Evolutionary conservation across 2,113 vertebrate species (phyloP).

Genomic region (Ictalurus punctatus): DNA sequence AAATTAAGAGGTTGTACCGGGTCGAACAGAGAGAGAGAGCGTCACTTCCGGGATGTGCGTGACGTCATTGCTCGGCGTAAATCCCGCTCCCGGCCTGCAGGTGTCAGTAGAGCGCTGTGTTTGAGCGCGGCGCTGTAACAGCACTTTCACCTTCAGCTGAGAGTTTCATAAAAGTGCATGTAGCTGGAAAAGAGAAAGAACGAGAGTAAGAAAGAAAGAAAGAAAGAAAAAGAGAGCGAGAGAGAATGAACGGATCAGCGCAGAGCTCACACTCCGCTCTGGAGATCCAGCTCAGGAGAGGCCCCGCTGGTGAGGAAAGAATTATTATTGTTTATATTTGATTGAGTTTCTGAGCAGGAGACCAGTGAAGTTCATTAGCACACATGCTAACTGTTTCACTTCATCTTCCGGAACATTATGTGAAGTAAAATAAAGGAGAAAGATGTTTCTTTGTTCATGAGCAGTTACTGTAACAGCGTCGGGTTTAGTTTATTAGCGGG

Average conservation of each 20-base stretch:
- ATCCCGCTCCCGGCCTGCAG: background rate
- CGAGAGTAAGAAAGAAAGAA: background rate
- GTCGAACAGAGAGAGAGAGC: too few relatives aligned
- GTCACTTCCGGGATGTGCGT: background rate
- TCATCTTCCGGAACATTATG: background rate
- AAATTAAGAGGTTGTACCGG: too few relatives aligned
- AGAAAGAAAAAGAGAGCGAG: background rate
- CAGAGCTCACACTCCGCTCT: constrained; percentile 30
- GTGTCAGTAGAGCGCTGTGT: background rate
- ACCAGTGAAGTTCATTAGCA: background rate
- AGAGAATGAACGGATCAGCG: constrained; percentile 71
- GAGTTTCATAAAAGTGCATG: background rate
- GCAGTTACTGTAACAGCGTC: background rate
- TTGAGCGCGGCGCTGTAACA: too few relatives aligned
- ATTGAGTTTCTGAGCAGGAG: background rate
- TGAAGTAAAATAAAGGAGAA: background rate
- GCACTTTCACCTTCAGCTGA: too few relatives aligned
- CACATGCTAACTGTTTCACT: background rate
- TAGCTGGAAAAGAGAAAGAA: background rate
- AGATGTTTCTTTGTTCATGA: background rate
- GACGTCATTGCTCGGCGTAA: background rate
- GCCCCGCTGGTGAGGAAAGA: constrained; percentile 64
- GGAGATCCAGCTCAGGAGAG: constrained; percentile 69
- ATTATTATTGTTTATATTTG: background rate
- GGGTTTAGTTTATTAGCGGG: background rate